These are phyloP conservation scores for Echiichthys vipera DNA, from an alignment of 2,797 vertebrate genomes.

Conservation along the genomic window DNA sequence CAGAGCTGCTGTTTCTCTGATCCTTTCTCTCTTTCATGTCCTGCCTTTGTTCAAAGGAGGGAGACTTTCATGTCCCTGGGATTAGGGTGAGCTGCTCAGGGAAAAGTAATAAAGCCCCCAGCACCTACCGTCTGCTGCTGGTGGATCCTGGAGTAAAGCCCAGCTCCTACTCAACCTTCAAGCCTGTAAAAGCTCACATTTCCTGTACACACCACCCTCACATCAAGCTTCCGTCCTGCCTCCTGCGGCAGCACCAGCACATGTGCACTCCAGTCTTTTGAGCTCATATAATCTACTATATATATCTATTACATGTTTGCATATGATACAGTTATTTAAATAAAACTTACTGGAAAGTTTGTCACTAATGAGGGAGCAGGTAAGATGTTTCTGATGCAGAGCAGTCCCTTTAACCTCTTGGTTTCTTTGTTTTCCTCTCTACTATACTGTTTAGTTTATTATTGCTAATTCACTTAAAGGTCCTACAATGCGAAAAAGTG, in stretches of 20 bases:
- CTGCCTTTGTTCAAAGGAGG: slow-evolving; percentile 59
- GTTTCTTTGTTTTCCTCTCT: not conserved
- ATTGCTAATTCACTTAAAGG: not conserved
- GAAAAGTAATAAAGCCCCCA: slow-evolving; percentile 76
- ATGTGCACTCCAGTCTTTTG: slow-evolving; percentile 13
- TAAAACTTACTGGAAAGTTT: not conserved
- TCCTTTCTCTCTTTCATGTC: slow-evolving; percentile 75
- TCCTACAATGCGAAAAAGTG: no score
- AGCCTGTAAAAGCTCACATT: slow-evolving; percentile 76
- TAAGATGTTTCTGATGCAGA: not conserved
- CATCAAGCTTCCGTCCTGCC: slow-evolving; percentile 52
- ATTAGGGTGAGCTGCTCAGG: slow-evolving; percentile 74
- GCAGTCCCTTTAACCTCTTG: not conserved
- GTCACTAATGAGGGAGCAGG: not conserved
- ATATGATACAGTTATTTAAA: slow-evolving; percentile 2
- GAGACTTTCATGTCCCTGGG: slow-evolving; percentile 78
- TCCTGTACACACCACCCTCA: slow-evolving; percentile 66
- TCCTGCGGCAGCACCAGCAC: slow-evolving; percentile 17
- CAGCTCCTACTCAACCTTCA: slow-evolving; percentile 58
- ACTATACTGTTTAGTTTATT: not conserved
- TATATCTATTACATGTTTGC: slow-evolving; percentile 14
- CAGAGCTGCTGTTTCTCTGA: slow-evolving; percentile 66
- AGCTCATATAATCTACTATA: slow-evolving; percentile 5
- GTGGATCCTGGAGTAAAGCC: slow-evolving; percentile 71
- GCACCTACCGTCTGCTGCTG: slow-evolving; percentile 68